These are phyloP conservation scores for Babylonia areolata DNA, from an alignment of 1,140 invertebrate species.

Conservation along the genomic window DNA sequence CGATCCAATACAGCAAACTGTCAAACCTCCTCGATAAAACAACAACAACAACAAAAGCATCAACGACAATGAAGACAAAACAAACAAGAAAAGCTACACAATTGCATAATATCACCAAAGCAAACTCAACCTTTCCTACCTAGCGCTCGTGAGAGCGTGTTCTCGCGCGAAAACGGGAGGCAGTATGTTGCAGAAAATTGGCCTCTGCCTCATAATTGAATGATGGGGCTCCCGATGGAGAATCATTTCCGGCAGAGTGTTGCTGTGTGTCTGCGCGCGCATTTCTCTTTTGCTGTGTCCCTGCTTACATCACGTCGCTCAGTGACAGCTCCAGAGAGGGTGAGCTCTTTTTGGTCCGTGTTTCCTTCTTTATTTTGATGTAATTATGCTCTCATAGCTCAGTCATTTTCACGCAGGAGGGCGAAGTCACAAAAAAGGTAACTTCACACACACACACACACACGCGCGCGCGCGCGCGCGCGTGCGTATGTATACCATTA, in stretches of 20 bases:
- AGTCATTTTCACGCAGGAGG: no score
- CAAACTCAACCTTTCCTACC: background rate
- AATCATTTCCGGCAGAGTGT: slow-evolving; percentile 13
- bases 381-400: background rate
- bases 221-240: background rate
- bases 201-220: slow-evolving; percentile 3
- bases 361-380: background rate
- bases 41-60: no score
- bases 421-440: no score
- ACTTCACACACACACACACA: no score
- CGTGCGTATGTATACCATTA: no score
- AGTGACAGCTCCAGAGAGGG: background rate
- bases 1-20: no score
- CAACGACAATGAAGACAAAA: no score
- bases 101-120: background rate
- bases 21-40: no score
- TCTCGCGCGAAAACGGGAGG: background rate
- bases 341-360: background rate
- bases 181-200: slow-evolving; percentile 4
- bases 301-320: background rate
- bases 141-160: background rate
- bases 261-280: background rate
- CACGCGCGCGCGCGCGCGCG: no score
- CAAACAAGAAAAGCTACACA: no score
- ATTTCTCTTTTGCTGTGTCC: background rate